Base-by-base conservation (phyloP, 2,888 invertebrate species). In the Drosophila seclusa region DNA sequence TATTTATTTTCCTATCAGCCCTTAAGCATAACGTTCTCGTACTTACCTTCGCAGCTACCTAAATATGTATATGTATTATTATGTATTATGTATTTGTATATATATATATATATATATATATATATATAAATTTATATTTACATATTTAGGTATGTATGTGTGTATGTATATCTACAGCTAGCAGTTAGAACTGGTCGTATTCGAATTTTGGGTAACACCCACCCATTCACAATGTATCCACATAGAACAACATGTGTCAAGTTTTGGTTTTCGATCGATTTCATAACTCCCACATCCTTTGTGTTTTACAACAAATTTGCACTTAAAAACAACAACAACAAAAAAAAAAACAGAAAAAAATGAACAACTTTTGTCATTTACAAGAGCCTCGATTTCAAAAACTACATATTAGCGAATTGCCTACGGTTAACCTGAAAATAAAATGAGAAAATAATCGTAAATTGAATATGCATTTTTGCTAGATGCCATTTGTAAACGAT, bases 341-440 rank as follows among this genome's bases (percentile, higher is more conserved):
- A 16, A 3, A 27, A 32, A 40, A 21, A 29, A 7, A 59, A 13
- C 13, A 60, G 16, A 27, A 50, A 38, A 58, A 52, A 24, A 52
- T 32, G 36, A 45, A 64, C 45, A 63, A 34, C 53, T 63, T 70
- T 61, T 50, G 29, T 57, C 27, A 61, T 68, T 49, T 57, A 58
- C 31, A 68, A 49, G 48, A 52, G 38, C 18, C 27, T 34, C 34
- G 31, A 67, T 52, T 67, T n/a, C 34, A 42, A 36, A 54, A 32
- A 21, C 31, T 63, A 31, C 65, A 70, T 49, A 73, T 73, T 76
- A 76, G 69, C 73, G 76, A 82, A 81, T 78, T 73, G 71, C 69
- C 55, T 63, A 71, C 40, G 53, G 61, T 73, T 62, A 58, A 77
- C 57, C 66, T 60, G 16, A 60, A 66, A 58, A 32, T 53, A 53